Evolutionary conservation across 2,113 vertebrate species (phyloP).

Genomic region (Motacilla alba): DNA sequence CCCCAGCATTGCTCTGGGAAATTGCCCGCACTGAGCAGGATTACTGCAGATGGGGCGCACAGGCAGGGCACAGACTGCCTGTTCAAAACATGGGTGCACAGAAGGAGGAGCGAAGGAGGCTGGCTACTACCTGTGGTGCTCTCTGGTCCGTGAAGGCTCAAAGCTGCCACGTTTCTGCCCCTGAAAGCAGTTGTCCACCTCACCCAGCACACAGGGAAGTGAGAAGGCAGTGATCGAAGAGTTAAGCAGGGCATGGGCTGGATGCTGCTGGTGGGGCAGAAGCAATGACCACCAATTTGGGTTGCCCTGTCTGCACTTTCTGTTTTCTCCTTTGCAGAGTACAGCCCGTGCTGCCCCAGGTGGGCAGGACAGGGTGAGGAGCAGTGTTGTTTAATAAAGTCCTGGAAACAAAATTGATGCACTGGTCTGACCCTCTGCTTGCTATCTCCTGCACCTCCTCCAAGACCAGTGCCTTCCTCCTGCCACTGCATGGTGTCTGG

Average conservation of each 20-base stretch:
- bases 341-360: neutral
- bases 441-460: neutral
- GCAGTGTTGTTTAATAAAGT: neutral
- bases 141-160: neutral
- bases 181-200: neutral
- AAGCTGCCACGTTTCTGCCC: neutral
- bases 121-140: neutral
- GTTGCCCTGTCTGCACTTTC: neutral
- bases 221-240: neutral
- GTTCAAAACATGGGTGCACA: neutral
- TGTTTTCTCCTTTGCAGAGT: neutral
- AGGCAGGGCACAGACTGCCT: fast-evolving
- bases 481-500: neutral
- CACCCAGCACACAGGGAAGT: neutral
- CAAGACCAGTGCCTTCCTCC: neutral
- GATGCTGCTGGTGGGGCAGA: neutral
- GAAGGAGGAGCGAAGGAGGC: neutral
- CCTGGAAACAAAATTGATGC: neutral
- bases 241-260: neutral
- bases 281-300: fast-evolving
- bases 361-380: neutral
- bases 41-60: fast-evolving
- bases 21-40: neutral
- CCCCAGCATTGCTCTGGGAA: neutral
- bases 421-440: neutral